These are phyloP conservation scores for Agrypnia vestita DNA, from an alignment of 1,140 invertebrate species.

Conservation along the genomic window DNA sequence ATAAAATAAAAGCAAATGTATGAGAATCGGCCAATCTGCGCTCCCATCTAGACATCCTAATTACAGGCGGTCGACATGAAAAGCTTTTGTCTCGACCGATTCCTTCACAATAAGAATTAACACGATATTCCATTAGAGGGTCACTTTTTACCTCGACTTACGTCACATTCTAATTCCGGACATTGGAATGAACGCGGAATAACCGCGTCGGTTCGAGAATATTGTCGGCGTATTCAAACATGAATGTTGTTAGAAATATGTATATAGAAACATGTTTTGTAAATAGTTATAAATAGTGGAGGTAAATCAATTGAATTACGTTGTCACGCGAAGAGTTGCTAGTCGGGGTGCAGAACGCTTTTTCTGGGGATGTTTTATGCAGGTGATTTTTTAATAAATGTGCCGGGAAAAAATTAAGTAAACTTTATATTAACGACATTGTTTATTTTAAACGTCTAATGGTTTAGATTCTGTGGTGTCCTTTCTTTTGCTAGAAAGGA, in stretches of 20 bases:
- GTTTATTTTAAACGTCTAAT: no score
- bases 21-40: conserved; percentile 57
- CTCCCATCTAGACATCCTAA: conserved; percentile 60
- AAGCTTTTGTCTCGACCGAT: conserved; percentile 37
- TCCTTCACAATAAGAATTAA: conserved; percentile 27
- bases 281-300: conserved; percentile 62
- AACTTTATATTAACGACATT: no score
- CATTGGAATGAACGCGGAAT: background rate
- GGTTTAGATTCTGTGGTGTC: no score
- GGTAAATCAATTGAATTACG: conserved; percentile 58
- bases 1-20: conserved; percentile 61
- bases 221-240: conserved; percentile 42
- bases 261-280: conserved; percentile 60
- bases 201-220: background rate
- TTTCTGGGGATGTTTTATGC: no score
- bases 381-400: no score
- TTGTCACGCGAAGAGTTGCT: conserved; percentile 50
- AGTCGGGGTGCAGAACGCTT: conserved; percentile 27
- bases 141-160: conserved; percentile 14
- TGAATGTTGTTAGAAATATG: conserved; percentile 56
- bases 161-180: conserved; percentile 21
- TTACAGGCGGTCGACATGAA: conserved; percentile 60
- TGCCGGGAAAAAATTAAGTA: no score
- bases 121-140: conserved; percentile 34
- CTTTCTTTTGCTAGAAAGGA: no score